Base-by-base conservation (phyloP, 2,888 invertebrate genomes). In the Yponomeuta plumbellus region DNA sequence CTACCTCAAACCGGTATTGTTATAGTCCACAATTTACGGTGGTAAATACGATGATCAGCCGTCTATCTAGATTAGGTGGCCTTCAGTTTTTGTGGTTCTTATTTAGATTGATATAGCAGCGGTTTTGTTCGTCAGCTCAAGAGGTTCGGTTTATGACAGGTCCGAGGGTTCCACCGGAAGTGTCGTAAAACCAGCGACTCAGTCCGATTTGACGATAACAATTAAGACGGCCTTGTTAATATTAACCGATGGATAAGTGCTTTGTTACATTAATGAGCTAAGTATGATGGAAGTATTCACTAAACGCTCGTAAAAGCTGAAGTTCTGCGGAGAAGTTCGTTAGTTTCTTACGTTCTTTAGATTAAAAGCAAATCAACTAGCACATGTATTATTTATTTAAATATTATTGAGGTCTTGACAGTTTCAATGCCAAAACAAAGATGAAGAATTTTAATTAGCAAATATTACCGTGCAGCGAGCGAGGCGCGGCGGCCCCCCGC, bases 211-310 rank as follows among this genome's bases (percentile, higher is more conserved):
- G 73, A 77, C 79, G 88, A 88, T 90, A 88, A 84, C 83, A 79
- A 81, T 84, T 84, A 87, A 81, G 85, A 78, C 81, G 84, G 84
- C 83, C 89, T 88, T 84, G 88, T 91, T 90, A 88, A 84, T 84
- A 77, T 86, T 84, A 88, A 89, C 83, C 80, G 84, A 80, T 84
- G 81, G 80, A 83, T 88, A 84, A 87, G 85, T 83, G 82, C 80
- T 75, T 52, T 52, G 23, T 59, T 58, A 66, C 21, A 65, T 68
- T 68, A 68, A 68, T 65, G 66, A 66, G 67, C 59, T 40, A 59
- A 66, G 22, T 59, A 52, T 52, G 13, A 52, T 52, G 13, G 17
- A 17, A 52, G 44, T 17, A 52, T 17, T 17, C 44, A 52, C 17
- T 52, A 17, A 52, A 13, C 44, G 44, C 5, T 34, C 1, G 44